Conservation (phyloP, 2,797 vertebrate species). For the Sebastolobus alascanus region DNA sequence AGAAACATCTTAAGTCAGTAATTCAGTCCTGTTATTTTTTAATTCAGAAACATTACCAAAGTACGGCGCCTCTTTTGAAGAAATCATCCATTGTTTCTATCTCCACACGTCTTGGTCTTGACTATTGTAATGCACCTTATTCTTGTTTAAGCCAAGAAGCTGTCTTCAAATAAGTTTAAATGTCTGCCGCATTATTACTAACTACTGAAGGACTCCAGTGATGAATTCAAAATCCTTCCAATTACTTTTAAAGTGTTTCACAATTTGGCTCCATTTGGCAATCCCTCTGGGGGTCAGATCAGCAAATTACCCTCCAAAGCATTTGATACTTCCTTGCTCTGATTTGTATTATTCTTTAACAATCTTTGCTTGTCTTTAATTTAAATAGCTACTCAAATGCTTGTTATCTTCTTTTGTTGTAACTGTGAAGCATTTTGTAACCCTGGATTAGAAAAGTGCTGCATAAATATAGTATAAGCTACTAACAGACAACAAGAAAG, state of each 20-base stretch:
- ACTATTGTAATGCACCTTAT: not conserved
- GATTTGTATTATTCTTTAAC: not conserved
- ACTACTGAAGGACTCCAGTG: not conserved
- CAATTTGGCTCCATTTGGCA: not conserved
- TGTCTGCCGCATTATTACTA: not conserved
- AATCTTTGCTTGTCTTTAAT: not conserved
- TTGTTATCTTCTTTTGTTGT: not conserved
- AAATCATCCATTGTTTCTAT: not conserved
- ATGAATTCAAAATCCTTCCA: conserved; percentile 8
- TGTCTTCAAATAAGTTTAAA: not conserved
- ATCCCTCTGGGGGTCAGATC: not conserved
- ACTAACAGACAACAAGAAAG: conserved; percentile 28
- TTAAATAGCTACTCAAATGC: not conserved
- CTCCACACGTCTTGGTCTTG: not conserved
- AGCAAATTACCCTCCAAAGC: not conserved
- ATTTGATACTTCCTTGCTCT: not conserved
- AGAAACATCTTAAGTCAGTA: conserved; percentile 7
- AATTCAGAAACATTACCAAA: conserved; percentile 13
- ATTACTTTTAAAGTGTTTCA: not conserved
- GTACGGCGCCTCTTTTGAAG: not conserved
- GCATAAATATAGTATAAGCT: not conserved
- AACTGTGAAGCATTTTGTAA: not conserved
- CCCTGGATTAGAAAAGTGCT: not conserved
- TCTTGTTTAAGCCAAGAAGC: conserved; percentile 4
- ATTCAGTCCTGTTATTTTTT: not conserved